phyloP scores from a whole-genome alignment of 2,888 invertebrate species.

The Bugulina stolonifera region DNA sequence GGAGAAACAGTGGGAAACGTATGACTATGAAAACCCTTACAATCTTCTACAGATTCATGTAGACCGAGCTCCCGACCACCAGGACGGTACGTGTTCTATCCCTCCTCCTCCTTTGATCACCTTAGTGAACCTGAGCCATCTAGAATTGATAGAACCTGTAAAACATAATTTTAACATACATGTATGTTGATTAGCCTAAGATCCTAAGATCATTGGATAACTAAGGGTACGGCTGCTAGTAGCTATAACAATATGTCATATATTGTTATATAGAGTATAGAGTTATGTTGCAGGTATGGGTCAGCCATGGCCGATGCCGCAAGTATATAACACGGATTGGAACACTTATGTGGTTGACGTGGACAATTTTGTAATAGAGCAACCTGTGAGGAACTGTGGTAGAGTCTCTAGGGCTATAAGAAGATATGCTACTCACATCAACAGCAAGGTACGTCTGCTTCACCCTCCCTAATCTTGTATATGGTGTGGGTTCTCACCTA shows the following conservation, averaged over 20 bases:
- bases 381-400: not conserved
- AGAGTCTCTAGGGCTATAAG: not conserved
- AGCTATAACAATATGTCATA: too few species aligned
- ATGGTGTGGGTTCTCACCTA: too few species aligned
- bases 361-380: slow-evolving; percentile 33
- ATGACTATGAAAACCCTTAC: slow-evolving; percentile 25
- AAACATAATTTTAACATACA: too few species aligned
- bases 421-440: slow-evolving; percentile 7
- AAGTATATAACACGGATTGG: slow-evolving; percentile 7
- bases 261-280: too few species aligned
- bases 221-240: too few species aligned
- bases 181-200: too few species aligned
- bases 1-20: slow-evolving; percentile 24
- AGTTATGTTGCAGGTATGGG: slow-evolving; percentile 31
- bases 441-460: slow-evolving; percentile 23
- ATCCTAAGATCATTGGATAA: too few species aligned
- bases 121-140: too few species aligned
- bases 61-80: slow-evolving; percentile 20
- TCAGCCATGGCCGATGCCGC: slow-evolving; percentile 35
- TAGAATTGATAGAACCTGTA: too few species aligned
- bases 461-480: too few species aligned
- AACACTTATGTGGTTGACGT: slow-evolving; percentile 28
- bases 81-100: not conserved
- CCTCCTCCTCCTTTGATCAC: not conserved
- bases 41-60: slow-evolving; percentile 24